Evolutionary conservation across 1,140 invertebrate species (phyloP).

Genomic region (Formica selysi): DNA sequence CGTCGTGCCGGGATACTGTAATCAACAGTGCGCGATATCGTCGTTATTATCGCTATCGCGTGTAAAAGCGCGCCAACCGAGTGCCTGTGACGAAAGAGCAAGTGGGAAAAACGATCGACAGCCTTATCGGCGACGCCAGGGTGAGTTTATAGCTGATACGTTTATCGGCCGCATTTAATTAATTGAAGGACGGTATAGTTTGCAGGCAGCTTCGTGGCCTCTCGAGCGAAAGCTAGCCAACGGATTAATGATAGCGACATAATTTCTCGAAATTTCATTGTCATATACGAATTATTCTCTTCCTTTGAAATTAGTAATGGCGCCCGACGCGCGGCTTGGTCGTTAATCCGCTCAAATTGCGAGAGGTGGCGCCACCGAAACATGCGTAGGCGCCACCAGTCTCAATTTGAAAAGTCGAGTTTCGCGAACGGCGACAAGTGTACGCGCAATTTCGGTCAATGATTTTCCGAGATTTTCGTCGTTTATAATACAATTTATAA

Average conservation of each 20-base stretch:
- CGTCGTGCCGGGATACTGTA: background rate
- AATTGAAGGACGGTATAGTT: constrained; percentile 42
- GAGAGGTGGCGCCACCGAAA: constrained; percentile 69
- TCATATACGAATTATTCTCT: too few species aligned
- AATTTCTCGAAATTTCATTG: background rate
- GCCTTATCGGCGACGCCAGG: constrained; percentile 32
- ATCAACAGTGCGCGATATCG: background rate
- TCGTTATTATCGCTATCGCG: too few species aligned
- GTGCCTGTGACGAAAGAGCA: background rate
- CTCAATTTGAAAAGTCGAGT: background rate
- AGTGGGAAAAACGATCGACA: background rate
- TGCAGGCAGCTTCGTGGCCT: too few species aligned
- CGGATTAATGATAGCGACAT: background rate
- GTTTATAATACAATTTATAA: background rate
- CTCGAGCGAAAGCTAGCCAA: background rate
- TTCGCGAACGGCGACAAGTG: background rate
- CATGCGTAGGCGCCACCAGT: constrained; percentile 13
- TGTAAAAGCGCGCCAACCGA: background rate
- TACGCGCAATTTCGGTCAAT: background rate
- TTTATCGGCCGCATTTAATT: constrained; percentile 80
- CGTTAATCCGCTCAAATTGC: constrained; percentile 57
- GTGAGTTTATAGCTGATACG: constrained; percentile 75
- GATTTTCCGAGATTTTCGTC: background rate
- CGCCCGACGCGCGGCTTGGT: background rate
- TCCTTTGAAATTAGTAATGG: constrained; percentile 14